phyloP scores from a whole-genome alignment of 2,113 vertebrate genomes.

The Scalopus aquaticus region DNA sequence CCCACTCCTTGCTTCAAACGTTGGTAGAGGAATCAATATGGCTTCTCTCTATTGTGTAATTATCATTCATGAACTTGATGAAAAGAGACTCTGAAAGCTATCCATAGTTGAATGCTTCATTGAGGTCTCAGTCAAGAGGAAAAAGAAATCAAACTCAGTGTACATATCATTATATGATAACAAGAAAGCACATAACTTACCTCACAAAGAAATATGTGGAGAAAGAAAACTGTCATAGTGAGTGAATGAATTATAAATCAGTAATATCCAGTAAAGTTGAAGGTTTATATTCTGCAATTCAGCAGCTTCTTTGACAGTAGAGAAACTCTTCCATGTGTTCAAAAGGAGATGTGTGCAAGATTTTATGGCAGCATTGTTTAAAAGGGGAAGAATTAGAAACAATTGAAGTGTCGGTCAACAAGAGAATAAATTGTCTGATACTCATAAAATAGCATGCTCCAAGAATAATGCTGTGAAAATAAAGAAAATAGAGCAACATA shows the following conservation, averaged over 20 bases:
- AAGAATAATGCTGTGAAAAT: neutral
- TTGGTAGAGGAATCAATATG: neutral
- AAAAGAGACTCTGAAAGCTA: neutral
- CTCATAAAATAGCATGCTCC: neutral
- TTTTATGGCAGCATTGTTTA: neutral
- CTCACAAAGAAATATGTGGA: neutral
- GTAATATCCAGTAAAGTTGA: neutral
- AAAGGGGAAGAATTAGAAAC: neutral
- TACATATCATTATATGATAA: neutral
- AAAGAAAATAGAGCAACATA: neutral
- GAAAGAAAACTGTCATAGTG: neutral
- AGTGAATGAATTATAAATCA: neutral
- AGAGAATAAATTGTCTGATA: neutral
- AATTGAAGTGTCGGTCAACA: neutral
- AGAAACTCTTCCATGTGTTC: neutral
- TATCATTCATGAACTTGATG: neutral
- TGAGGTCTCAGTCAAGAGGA: neutral
- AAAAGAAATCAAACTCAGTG: neutral
- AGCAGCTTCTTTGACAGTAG: neutral
- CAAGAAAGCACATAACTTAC: neutral
- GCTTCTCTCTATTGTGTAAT: neutral
- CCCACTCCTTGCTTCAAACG: neutral
- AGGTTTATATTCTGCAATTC: neutral
- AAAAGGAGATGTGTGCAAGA: neutral
- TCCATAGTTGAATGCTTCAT: neutral